Conservation (phyloP, 1,140 invertebrate genomes). For the Trichonephila inaurata region DNA sequence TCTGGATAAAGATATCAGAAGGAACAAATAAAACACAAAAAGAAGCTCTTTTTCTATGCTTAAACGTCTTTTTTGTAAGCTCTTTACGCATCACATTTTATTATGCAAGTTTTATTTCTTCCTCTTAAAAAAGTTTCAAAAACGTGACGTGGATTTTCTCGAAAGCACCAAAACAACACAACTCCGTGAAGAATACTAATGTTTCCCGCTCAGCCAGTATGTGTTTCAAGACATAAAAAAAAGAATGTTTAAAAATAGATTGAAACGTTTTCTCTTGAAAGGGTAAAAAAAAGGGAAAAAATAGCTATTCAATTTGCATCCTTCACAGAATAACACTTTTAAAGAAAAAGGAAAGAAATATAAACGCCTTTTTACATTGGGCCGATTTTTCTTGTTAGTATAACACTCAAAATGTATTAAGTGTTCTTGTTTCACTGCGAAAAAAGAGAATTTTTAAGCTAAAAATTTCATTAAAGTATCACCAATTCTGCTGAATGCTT, state of each 20-base stretch:
- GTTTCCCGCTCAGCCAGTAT: neutral
- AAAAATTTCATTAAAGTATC: too few relatives aligned
- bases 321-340: neutral
- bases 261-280: neutral
- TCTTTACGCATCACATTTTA: conserved; percentile 25
- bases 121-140: neutral
- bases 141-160: conserved; percentile 10
- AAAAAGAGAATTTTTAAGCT: too few relatives aligned
- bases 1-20: conserved; percentile 4
- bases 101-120: conserved; percentile 21
- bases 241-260: conserved; percentile 1
- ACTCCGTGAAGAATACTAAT: neutral
- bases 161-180: neutral
- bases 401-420: too few relatives aligned
- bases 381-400: too few relatives aligned
- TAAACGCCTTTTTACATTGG: too few relatives aligned
- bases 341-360: too few relatives aligned
- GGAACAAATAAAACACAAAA: neutral
- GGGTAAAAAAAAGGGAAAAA: neutral
- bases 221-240: neutral
- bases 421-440: too few relatives aligned
- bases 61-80: conserved; percentile 19
- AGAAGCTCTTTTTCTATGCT: neutral
- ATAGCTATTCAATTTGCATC: neutral
- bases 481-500: too few relatives aligned